phyloP scores from a whole-genome alignment of 1,140 invertebrate species.

The Bombyx mandarina region DNA sequence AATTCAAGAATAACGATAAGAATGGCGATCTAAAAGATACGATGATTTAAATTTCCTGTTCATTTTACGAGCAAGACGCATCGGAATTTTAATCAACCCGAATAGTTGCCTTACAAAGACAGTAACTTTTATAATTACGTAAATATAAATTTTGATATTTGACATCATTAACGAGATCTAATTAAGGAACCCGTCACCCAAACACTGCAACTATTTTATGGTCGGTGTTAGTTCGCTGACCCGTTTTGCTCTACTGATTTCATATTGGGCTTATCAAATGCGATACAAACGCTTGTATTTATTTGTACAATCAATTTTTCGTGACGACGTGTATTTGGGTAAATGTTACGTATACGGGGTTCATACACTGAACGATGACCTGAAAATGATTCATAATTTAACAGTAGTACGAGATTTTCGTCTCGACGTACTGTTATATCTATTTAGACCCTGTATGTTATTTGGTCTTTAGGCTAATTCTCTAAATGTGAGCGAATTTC shows the following conservation, averaged over 20 bases:
- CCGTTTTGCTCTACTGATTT: slow-evolving; percentile 33
- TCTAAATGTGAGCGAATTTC: too few species aligned
- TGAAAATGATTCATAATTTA: slow-evolving; percentile 57
- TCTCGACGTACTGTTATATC: slow-evolving; percentile 36
- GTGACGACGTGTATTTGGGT: slow-evolving; percentile 54
- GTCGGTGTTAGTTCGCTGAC: slow-evolving; percentile 30
- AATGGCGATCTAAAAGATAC: too few species aligned
- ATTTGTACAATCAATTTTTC: slow-evolving; percentile 48
- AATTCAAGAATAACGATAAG: too few species aligned
- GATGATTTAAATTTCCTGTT: too few species aligned
- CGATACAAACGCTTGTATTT: slow-evolving; percentile 32
- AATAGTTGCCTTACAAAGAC: too few species aligned
- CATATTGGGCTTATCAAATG: slow-evolving; percentile 38
- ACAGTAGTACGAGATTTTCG: slow-evolving; percentile 28
- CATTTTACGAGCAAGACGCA: too few species aligned
- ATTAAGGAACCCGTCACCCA: too few species aligned
- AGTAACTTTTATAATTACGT: too few species aligned
- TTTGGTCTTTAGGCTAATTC: slow-evolving; percentile 23
- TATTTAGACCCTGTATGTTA: slow-evolving; percentile 23
- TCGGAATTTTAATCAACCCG: too few species aligned
- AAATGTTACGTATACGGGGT: slow-evolving; percentile 44
- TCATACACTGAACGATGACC: slow-evolving; percentile 43
- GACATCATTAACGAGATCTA: too few species aligned
- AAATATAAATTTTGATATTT: too few species aligned
- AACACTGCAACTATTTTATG: too few species aligned